phyloP scores from a whole-genome alignment of 2,888 invertebrate genomes.

The Spisula solida region DNA sequence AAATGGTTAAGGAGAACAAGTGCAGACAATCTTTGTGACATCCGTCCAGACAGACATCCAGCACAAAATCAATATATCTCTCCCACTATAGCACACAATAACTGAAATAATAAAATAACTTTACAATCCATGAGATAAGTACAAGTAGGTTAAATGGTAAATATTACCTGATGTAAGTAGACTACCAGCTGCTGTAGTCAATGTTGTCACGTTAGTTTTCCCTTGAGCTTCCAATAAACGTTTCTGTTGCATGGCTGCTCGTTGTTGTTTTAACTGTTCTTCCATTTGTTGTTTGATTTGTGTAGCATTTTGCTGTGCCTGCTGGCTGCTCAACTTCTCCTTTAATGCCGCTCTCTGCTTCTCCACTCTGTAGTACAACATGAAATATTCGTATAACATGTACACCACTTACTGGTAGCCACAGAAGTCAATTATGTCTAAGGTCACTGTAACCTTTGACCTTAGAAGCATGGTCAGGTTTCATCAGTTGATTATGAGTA shows the following conservation, averaged over 20 bases:
- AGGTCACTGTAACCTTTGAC: too few relatives aligned
- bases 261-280: slow-evolving; percentile 94
- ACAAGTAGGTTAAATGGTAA: too few relatives aligned
- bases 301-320: slow-evolving; percentile 83
- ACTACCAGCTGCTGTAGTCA: slow-evolving; percentile 67
- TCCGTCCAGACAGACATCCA: background rate
- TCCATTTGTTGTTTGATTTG: slow-evolving; percentile 94
- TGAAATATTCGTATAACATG: background rate
- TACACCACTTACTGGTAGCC: too few relatives aligned
- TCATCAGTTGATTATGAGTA: too few relatives aligned
- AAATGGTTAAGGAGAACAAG: too few relatives aligned
- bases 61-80: too few relatives aligned
- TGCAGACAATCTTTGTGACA: too few relatives aligned
- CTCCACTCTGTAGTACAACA: slow-evolving; percentile 80
- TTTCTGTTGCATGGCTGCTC: slow-evolving; percentile 96
- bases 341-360: slow-evolving; percentile 86
- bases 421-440: too few relatives aligned
- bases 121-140: too few relatives aligned
- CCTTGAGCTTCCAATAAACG: slow-evolving; percentile 87
- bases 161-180: slow-evolving; percentile 39
- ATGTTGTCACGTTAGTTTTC: slow-evolving; percentile 62
- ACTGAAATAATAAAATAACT: too few relatives aligned
- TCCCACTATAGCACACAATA: too few relatives aligned
- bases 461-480: too few relatives aligned
- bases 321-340: slow-evolving; percentile 85